Base-by-base conservation (phyloP, 2,888 invertebrate genomes). In the Proisotoma minuta region DNA sequence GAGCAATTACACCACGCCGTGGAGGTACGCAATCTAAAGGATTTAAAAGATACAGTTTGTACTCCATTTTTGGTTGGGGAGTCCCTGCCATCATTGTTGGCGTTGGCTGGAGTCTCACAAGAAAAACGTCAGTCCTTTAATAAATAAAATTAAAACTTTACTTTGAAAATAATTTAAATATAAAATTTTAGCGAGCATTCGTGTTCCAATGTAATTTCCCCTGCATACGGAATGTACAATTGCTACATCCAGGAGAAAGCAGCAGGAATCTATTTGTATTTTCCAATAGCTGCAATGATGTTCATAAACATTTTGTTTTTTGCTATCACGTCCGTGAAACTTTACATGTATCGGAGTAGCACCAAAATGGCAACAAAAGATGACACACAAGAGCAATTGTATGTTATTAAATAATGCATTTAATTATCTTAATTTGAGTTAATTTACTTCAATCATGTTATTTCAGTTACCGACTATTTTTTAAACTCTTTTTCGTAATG, bases 341-440 rank as follows among this genome's bases (percentile, higher is more conserved):
- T 71, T n/a, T 66, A 62, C 28, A 12, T 60, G 47, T 69, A 71
- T 57, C 54, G 62, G 18, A 54, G 63, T 22, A 62, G 65, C 48
- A 71, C 71, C 5, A 68, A 62, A 50, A 62, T 71, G 56, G 71
- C 71, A 15, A 69, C 66, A 3, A 67, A 65, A 39, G 68, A 68
- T 57, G 61, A 63, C 18, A 60, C 58, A 24, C 57, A 62, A 8
- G 28, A 49, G n/a, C 64, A 71, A 56, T 66, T 69, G 66, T 66
- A 52, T 40, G 60, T 24, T 34, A 34, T 34, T 34, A 15, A 15
- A 8, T 15, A 34, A 34, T 8, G 8, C 8, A 18, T 4, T 34
- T 12, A 58, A 28, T 22, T 23, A 5, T 22, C 49, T 48, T n/a
- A 26, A 48, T 59, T 50, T 27, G 8, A 26, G 24, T 10, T n/a